phyloP scores from a whole-genome alignment of 92 coral and sea anemone genomes.

The Phenganax stokvisi region DNA sequence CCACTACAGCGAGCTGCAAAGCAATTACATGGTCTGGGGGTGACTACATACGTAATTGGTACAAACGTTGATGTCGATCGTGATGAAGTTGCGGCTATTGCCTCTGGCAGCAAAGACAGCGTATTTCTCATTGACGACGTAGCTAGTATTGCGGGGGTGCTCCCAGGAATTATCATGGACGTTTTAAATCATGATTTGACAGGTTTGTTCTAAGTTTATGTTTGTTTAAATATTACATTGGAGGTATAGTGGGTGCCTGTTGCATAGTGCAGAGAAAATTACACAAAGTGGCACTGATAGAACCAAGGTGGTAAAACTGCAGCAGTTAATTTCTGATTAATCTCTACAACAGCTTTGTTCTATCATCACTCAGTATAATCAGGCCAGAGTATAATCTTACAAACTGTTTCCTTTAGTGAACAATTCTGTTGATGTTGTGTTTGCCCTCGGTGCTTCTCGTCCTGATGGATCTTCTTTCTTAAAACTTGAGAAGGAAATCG shows the following conservation, averaged over 20 bases:
- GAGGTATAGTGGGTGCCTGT: neutral
- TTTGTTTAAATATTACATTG: neutral
- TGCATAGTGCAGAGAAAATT: neutral
- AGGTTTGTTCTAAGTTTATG: neutral
- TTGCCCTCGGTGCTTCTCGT: constrained; percentile 20
- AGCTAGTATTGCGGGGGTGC: neutral
- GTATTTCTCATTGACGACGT: constrained; percentile 6
- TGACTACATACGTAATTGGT: constrained; percentile 54
- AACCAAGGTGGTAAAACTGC: no score
- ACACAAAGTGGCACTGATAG: no score
- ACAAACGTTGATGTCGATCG: constrained; percentile 46
- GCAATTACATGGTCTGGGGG: constrained; percentile 28
- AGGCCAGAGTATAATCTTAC: neutral
- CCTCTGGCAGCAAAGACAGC: constrained; percentile 5
- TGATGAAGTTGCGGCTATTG: constrained; percentile 35
- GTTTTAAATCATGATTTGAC: constrained; percentile 12
- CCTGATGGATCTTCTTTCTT: constrained; percentile 13
- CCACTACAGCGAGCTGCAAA: constrained; percentile 36
- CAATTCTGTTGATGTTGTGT: constrained; percentile 27
- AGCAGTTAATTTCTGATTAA: no score
- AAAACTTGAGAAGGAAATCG: constrained; percentile 17
- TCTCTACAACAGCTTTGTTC: neutral
- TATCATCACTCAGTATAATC: neutral
- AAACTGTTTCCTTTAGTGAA: neutral
- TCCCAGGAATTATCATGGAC: neutral